Percentiles rank a stretch among this genome's conserved stretches.
Conservation (phyloP, 1,140 invertebrate species). For the Gyrodactylus bullatarudis region DNA sequence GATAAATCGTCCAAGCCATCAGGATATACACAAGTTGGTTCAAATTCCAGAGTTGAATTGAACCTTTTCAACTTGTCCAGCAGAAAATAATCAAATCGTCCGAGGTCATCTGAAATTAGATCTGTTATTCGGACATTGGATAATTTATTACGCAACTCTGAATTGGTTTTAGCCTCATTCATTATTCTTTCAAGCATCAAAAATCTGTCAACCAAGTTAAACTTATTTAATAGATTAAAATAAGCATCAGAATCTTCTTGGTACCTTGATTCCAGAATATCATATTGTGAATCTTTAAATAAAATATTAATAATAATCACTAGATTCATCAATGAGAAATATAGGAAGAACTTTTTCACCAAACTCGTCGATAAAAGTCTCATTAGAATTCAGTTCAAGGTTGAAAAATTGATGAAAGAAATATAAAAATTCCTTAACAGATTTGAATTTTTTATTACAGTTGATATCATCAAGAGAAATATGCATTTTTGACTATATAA, state of each 20-base stretch:
- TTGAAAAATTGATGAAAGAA: neutral
- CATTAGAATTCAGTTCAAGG: neutral
- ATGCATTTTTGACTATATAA: no score
- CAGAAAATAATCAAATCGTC: neutral
- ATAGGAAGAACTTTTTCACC: neutral
- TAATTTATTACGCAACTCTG: neutral
- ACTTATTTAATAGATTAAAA: no score
- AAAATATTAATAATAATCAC: no score
- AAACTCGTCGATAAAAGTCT: neutral
- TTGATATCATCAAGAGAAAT: no score
- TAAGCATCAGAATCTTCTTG: no score
- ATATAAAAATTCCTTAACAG: neutral
- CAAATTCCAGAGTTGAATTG: neutral
- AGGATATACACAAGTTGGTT: neutral
- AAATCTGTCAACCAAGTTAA: neutral
- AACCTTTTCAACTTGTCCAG: neutral
- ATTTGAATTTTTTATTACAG: no score
- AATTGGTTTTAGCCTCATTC: neutral
- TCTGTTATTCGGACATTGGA: neutral
- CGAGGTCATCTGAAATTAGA: neutral
- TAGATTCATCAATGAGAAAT: neutral
- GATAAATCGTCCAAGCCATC: neutral
- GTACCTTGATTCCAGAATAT: no score
- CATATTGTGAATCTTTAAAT: no score
- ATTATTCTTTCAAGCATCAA: neutral